A percentile compares a stretch with the other conserved stretches of the same genome.
phyloP scores from a whole-genome alignment of 2,113 vertebrate genomes.

The Nipponia nippon region DNA sequence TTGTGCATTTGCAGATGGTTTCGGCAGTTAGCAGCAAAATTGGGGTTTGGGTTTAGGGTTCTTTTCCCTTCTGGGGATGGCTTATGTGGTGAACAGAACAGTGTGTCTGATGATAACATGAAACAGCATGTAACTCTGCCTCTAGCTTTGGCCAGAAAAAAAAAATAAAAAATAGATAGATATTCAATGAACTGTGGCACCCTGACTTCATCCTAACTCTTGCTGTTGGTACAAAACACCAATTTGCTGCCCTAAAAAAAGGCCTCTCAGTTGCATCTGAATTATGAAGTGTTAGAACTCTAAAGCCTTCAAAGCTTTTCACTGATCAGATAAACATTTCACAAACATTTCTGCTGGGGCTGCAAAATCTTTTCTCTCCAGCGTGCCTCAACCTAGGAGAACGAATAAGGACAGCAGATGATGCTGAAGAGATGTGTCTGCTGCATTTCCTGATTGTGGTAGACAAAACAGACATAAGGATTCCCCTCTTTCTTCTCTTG shows the following conservation, averaged over 20 bases:
- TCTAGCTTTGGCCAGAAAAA: background rate
- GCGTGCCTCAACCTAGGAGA: background rate
- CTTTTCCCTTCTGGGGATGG: background rate
- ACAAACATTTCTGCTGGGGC: constrained; percentile 46
- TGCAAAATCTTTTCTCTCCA: constrained; percentile 44
- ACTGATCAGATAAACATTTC: constrained; percentile 57
- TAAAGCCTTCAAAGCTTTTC: constrained; percentile 47
- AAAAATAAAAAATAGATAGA: background rate
- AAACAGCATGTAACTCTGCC: background rate
- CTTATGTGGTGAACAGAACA: background rate
- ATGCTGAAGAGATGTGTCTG: constrained; percentile 48
- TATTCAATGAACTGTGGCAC: background rate
- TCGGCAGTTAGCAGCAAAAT: background rate
- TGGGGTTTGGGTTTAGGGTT: fast-evolving
- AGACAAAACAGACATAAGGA: background rate
- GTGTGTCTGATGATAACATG: background rate
- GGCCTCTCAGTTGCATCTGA: background rate
- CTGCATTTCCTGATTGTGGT: constrained; percentile 17
- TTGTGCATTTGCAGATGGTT: background rate
- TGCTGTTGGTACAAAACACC: background rate
- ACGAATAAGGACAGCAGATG: constrained; percentile 45
- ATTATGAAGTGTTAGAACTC: constrained; percentile 51
- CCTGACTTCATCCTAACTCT: background rate
- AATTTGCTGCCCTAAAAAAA: background rate
- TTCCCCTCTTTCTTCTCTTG: background rate